phyloP scores from a whole-genome alignment of 2,797 vertebrate genomes.

The Hypotaenidia philippensis region DNA sequence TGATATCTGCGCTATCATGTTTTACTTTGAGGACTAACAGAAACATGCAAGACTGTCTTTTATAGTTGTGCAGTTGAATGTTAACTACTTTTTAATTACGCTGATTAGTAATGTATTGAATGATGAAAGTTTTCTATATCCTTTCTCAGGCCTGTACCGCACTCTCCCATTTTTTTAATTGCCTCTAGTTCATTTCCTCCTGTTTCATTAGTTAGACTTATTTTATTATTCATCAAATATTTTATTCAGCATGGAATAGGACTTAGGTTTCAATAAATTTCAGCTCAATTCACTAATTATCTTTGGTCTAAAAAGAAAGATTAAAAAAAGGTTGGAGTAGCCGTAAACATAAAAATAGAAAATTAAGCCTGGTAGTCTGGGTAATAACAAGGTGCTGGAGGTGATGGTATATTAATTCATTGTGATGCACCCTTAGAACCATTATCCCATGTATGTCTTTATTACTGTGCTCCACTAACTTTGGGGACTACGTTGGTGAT shows the following conservation, averaged over 20 bases:
- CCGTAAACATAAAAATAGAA: neutral
- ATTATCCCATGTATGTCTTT: neutral
- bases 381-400: neutral
- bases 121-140: neutral
- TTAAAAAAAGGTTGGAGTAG: neutral
- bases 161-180: neutral
- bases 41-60: neutral
- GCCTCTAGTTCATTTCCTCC: neutral
- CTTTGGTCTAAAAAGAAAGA: neutral
- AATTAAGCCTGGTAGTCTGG: neutral
- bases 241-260: neutral
- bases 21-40: neutral
- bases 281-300: neutral
- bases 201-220: neutral
- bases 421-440: neutral
- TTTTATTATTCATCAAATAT: slow-evolving; percentile 15
- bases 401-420: neutral
- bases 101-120: neutral
- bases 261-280: neutral
- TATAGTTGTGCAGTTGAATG: neutral
- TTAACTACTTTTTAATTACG: neutral
- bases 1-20: neutral
- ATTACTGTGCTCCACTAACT: neutral
- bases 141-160: neutral
- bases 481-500: neutral